phyloP scores from a whole-genome alignment of 2,113 vertebrate species.

The Scopus umbretta region DNA sequence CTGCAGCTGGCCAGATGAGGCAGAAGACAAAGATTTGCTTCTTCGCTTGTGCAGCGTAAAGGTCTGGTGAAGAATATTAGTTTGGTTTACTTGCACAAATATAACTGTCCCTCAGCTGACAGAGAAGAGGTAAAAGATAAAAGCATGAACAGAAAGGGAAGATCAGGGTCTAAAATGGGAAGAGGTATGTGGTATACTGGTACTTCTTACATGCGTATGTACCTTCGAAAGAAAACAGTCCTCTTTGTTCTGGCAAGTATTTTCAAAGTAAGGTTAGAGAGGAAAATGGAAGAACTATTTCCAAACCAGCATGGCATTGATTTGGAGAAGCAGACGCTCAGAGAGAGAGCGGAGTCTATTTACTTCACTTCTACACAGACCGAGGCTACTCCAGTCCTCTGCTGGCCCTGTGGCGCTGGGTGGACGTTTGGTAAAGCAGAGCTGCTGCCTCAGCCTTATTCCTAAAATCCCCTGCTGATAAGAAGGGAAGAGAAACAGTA shows the following conservation, averaged over 20 bases:
- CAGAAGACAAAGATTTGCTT: not conserved
- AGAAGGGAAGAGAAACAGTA: not conserved
- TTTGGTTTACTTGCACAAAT: not conserved
- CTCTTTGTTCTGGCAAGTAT: not conserved
- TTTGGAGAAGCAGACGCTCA: not conserved
- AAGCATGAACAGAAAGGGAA: not conserved
- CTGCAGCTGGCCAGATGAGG: not conserved
- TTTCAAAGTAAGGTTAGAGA: not conserved
- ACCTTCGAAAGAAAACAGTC: not conserved
- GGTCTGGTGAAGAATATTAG: not conserved
- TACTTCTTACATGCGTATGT: not conserved
- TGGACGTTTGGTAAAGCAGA: not conserved
- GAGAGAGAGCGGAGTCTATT: not conserved
- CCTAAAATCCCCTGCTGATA: not conserved
- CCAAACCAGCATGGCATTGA: fast-evolving
- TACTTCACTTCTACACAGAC: not conserved
- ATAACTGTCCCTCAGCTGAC: not conserved
- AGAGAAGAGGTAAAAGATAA: not conserved
- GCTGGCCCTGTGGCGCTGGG: fast-evolving
- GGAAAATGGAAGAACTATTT: not conserved
- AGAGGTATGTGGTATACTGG: not conserved
- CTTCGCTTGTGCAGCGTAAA: not conserved
- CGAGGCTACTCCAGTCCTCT: too few species aligned
- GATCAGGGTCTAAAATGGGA: not conserved
- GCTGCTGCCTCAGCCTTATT: not conserved